Evolutionary conservation across 2,113 vertebrate genomes (phyloP).

Genomic region (Choloepus hoffmanni): DNA sequence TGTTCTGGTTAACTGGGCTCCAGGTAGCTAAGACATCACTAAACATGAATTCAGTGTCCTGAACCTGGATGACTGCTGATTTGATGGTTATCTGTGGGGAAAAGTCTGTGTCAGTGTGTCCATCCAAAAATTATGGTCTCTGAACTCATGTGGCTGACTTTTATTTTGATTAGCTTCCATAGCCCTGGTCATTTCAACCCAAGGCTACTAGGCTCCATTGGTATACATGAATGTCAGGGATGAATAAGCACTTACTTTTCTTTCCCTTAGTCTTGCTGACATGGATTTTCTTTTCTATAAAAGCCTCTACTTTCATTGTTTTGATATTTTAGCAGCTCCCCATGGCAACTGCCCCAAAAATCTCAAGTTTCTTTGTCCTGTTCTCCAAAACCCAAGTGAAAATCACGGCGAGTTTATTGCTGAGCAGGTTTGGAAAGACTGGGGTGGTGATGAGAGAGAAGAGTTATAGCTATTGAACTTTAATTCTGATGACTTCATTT

Average conservation of each 20-base stretch:
- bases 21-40: conserved; percentile 36
- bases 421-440: conserved; percentile 35
- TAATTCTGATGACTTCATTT: neutral
- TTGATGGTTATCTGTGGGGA: neutral
- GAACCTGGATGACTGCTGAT: neutral
- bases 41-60: conserved; percentile 19
- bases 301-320: neutral
- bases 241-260: neutral
- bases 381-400: neutral
- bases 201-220: neutral
- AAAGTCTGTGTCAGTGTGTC: neutral
- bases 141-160: neutral
- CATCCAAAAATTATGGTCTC: neutral
- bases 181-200: neutral
- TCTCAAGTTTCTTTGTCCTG: neutral
- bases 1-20: conserved; percentile 54
- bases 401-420: neutral
- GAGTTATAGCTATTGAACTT: neutral
- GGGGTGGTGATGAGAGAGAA: neutral
- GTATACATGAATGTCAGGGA: neutral
- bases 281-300: conserved; percentile 33
- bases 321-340: neutral
- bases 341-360: conserved; percentile 31
- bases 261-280: neutral
- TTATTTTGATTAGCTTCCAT: neutral